Evolutionary conservation across 1,140 invertebrate genomes (phyloP).

Genomic region (Leptinotarsa defecta): DNA sequence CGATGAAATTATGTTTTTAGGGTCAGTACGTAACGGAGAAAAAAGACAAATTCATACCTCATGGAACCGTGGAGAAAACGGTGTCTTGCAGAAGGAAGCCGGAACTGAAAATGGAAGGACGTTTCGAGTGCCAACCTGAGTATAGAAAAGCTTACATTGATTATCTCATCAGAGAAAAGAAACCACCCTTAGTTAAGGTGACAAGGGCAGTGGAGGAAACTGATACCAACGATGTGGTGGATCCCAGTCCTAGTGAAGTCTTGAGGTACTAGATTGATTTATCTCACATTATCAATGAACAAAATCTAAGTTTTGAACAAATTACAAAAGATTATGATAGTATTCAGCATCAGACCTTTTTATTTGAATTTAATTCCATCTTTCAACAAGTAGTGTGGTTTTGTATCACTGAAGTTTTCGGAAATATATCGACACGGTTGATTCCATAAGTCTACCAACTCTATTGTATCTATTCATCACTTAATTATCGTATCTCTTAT

Average conservation of each 20-base stretch:
- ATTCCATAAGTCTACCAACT: no score
- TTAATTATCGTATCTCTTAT: no score
- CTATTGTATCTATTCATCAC: no score
- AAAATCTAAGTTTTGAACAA: no score
- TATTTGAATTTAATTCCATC: no score
- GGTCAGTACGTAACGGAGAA: constrained; percentile 44
- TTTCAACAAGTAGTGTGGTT: no score
- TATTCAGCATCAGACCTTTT: no score
- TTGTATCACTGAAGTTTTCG: no score
- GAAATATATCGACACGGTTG: no score
- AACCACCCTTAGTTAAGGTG: not conserved
- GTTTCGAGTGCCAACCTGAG: constrained; percentile 59
- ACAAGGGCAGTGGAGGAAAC: not conserved
- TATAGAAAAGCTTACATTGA: constrained; percentile 58
- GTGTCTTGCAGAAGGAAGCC: constrained; percentile 37
- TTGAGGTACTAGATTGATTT: not conserved
- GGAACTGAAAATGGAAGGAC: constrained; percentile 45
- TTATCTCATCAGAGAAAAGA: constrained; percentile 53
- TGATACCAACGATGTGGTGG: not conserved
- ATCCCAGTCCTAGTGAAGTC: not conserved
- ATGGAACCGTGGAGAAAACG: constrained; percentile 31
- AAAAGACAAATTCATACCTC: constrained; percentile 37
- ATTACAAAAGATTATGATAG: no score
- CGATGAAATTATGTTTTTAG: constrained; percentile 27
- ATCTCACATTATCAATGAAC: no score